phyloP scores from a whole-genome alignment of 2,797 vertebrate genomes.

The Anableps anableps region DNA sequence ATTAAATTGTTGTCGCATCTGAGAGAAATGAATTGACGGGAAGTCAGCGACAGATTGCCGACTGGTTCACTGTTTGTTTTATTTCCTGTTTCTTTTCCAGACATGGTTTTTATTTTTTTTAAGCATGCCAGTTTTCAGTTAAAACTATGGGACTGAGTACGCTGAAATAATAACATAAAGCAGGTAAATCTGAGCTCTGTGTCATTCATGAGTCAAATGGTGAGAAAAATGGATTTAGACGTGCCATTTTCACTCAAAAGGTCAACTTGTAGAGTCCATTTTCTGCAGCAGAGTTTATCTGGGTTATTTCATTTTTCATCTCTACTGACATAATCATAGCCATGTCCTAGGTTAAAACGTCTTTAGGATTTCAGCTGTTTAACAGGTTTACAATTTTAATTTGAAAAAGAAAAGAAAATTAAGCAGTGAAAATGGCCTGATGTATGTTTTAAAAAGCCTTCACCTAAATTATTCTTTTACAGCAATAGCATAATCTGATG shows the following conservation, averaged over 20 bases:
- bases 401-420: background rate
- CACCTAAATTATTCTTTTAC: background rate
- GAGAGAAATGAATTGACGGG: constrained; percentile 30
- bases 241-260: constrained; percentile 36
- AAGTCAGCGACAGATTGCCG: constrained; percentile 27
- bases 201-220: background rate
- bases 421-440: background rate
- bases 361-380: constrained; percentile 12
- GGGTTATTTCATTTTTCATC: background rate
- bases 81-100: constrained; percentile 11
- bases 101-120: background rate
- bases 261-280: constrained; percentile 29
- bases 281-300: constrained; percentile 27
- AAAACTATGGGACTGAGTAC: background rate
- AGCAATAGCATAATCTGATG: no score
- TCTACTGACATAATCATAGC: background rate
- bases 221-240: constrained; percentile 8
- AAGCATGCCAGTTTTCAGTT: constrained; percentile 1
- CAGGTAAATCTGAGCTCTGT: background rate
- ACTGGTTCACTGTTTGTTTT: constrained; percentile 20
- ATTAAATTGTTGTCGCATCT: constrained; percentile 48
- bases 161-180: background rate
- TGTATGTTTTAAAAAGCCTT: background rate
- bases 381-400: constrained; percentile 4
- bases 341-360: background rate